phyloP scores from a whole-genome alignment of 2,797 vertebrate species.

The Acrocephalus scirpaceus region DNA sequence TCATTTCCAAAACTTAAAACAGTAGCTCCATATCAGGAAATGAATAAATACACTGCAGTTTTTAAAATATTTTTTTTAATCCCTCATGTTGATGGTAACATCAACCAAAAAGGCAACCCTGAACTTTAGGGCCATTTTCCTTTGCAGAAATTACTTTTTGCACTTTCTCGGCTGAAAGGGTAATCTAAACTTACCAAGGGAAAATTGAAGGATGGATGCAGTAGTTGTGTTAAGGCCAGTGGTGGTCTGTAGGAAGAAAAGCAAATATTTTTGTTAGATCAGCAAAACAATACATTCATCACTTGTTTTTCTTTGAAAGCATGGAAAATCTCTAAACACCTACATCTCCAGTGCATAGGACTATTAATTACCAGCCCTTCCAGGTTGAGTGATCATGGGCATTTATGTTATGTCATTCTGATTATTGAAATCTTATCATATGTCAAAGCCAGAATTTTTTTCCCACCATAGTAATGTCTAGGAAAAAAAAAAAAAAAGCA shows the following conservation, averaged over 20 bases:
- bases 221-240: constrained; percentile 92
- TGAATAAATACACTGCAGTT: not conserved
- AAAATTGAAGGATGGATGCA: constrained; percentile 94
- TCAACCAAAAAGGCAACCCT: not conserved
- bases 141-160: not conserved
- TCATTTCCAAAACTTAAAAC: not conserved
- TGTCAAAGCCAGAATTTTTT: not conserved
- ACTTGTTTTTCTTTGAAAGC: not conserved
- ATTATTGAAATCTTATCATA: constrained; percentile 8
- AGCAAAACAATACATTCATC: not conserved
- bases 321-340: not conserved
- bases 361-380: not conserved
- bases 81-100: not conserved
- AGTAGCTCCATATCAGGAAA: not conserved
- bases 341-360: not conserved
- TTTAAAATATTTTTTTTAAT: not conserved
- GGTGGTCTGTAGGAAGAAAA: constrained; percentile 80
- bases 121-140: not conserved
- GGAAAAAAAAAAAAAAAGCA: not conserved
- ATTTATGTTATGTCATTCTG: not conserved
- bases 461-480: not conserved
- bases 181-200: constrained; percentile 88
- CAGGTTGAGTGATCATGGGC: not conserved
- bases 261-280: constrained; percentile 25
- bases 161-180: not conserved